Conservation (phyloP, 2,888 invertebrate species). For the Timema cristinae region DNA sequence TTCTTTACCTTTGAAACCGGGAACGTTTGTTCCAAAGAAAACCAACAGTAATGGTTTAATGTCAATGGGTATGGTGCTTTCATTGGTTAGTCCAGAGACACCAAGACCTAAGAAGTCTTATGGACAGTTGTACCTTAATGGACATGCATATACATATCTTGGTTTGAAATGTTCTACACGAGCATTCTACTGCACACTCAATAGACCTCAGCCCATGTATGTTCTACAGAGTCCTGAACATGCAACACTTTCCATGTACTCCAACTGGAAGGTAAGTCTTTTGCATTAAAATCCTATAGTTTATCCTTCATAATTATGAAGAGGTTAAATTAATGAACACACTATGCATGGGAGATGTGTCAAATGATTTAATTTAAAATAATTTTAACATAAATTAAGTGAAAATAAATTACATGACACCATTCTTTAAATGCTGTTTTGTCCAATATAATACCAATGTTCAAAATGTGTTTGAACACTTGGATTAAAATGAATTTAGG, state of each 20-base stretch:
- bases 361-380: no score
- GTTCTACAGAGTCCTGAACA: slow-evolving; percentile 68
- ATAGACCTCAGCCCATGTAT: slow-evolving; percentile 92
- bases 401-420: no score
- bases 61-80: slow-evolving; percentile 58
- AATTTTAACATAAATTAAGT: no score
- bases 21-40: slow-evolving; percentile 74
- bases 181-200: slow-evolving; percentile 88
- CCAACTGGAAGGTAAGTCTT: slow-evolving; percentile 77
- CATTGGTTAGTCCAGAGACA: slow-evolving; percentile 86
- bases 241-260: slow-evolving; percentile 93
- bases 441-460: no score
- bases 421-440: no score
- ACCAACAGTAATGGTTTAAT: slow-evolving; percentile 80
- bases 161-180: slow-evolving; percentile 87
- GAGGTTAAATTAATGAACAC: no score
- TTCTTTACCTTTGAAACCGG: slow-evolving; percentile 78
- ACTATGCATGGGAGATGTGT: no score
- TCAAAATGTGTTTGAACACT: no score
- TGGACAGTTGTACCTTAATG: slow-evolving; percentile 83
- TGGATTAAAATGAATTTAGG: no score
- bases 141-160: slow-evolving; percentile 87
- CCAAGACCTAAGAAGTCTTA: slow-evolving; percentile 86
- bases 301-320: no score
- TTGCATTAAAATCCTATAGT: no score